Conservation (phyloP, 2,797 vertebrate genomes). For the Platalea minor region DNA sequence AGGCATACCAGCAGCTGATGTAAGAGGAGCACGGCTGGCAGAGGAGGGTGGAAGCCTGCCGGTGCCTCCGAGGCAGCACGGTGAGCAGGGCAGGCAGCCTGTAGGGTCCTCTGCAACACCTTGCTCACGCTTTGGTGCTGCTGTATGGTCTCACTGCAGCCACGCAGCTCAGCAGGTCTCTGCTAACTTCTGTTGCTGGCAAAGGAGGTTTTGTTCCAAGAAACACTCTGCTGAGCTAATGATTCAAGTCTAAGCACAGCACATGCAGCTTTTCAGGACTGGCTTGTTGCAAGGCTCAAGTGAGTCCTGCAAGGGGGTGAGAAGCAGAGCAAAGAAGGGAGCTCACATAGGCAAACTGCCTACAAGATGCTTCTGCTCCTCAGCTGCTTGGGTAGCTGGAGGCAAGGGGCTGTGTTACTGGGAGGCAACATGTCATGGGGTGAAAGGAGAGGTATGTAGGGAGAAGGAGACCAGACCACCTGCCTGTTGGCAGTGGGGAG, state of each 20-base stretch:
- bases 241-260: background rate
- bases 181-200: background rate
- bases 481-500: background rate
- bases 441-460: background rate
- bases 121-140: fast-evolving
- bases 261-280: background rate
- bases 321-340: background rate
- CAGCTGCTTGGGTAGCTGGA: background rate
- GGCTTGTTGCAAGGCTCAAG: background rate
- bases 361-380: background rate
- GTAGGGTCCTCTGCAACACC: fast-evolving
- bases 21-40: background rate
- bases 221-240: background rate
- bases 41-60: background rate
- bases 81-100: fast-evolving
- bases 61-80: fast-evolving
- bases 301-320: background rate
- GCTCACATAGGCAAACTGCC: fast-evolving
- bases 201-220: background rate
- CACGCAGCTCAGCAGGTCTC: background rate
- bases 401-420: background rate
- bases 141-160: background rate
- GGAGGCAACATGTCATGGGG: fast-evolving
- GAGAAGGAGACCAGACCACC: background rate
- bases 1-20: background rate